These are phyloP conservation scores for Tonatia bakeri DNA, from an alignment of 2,113 vertebrate species.

Conservation along the genomic window DNA sequence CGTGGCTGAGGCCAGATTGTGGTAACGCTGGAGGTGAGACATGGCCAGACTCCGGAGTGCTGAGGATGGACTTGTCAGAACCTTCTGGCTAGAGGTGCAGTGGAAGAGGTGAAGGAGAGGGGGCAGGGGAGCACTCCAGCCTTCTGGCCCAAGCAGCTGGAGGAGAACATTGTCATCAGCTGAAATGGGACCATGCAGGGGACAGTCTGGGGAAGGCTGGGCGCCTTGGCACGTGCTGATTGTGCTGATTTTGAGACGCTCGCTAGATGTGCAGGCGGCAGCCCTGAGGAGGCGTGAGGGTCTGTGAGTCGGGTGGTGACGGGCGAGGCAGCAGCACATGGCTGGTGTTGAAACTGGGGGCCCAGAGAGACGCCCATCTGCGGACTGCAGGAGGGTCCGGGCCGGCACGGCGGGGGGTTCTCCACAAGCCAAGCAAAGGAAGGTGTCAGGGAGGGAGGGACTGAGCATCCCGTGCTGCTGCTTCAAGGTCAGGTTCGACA, in stretches of 20 bases:
- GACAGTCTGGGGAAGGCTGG: background rate
- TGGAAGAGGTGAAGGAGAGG: background rate
- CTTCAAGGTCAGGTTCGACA: background rate
- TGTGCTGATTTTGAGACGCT: background rate
- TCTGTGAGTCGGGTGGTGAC: background rate
- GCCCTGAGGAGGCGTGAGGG: background rate
- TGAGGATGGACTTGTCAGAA: background rate
- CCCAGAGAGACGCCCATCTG: background rate
- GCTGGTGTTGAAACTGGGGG: background rate
- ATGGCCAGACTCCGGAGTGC: accelerated
- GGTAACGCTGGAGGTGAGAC: accelerated
- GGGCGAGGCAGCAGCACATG: background rate
- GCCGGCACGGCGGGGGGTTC: background rate
- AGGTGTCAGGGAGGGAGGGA: background rate
- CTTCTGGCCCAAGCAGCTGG: background rate
- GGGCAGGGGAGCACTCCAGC: background rate
- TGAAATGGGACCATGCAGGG: background rate
- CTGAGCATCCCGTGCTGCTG: background rate
- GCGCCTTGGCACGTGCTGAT: background rate
- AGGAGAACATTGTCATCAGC: background rate
- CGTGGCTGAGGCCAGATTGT: accelerated
- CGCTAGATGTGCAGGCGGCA: background rate
- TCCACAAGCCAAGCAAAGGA: accelerated
- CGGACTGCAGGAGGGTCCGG: accelerated
- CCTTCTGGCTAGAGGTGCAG: background rate